Percentiles rank a stretch among this genome's conserved stretches.
Conservation (phyloP, 2,113 vertebrate genomes). For the Geothlypis trichas region DNA sequence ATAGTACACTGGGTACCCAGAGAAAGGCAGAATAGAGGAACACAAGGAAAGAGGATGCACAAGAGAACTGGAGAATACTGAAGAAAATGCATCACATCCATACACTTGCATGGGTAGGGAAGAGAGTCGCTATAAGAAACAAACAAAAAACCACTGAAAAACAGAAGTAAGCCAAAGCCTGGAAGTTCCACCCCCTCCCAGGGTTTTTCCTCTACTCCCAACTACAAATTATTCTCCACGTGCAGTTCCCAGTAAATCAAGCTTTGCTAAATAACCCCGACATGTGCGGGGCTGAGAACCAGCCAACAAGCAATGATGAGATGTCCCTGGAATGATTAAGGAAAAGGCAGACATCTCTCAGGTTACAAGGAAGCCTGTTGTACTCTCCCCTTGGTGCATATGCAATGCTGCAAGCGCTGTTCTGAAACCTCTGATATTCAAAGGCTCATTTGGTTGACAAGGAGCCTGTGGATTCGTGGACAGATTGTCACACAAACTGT, state of each 20-base stretch:
- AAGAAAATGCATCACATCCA: background rate
- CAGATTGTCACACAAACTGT: slow-evolving; percentile 77
- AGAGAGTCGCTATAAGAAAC: background rate
- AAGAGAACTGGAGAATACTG: background rate
- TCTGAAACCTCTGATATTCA: slow-evolving; percentile 60
- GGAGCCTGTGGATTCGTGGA: slow-evolving; percentile 53
- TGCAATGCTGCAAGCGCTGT: slow-evolving; percentile 18
- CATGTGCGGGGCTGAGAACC: slow-evolving; percentile 49
- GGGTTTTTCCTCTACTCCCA: slow-evolving; percentile 21
- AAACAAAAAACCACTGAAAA: background rate
- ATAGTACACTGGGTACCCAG: background rate
- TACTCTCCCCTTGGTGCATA: slow-evolving; percentile 39
- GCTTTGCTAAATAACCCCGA: slow-evolving; percentile 52
- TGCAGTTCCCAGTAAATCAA: slow-evolving; percentile 12
- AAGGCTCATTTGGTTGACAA: slow-evolving; percentile 68
- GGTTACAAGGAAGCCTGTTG: slow-evolving; percentile 46
- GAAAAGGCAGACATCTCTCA: slow-evolving; percentile 53
- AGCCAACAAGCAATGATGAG: slow-evolving; percentile 64
- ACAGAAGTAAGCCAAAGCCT: background rate
- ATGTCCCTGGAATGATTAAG: slow-evolving; percentile 65
- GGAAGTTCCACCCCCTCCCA: background rate
- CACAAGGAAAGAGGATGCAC: background rate
- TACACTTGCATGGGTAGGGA: background rate
- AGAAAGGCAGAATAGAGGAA: background rate
- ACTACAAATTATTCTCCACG: slow-evolving; percentile 28